Evolutionary conservation across 2,888 invertebrate genomes (phyloP), one percentile per base, ranked within the genome.

Genomic region (Apotomis betuletana): DNA sequence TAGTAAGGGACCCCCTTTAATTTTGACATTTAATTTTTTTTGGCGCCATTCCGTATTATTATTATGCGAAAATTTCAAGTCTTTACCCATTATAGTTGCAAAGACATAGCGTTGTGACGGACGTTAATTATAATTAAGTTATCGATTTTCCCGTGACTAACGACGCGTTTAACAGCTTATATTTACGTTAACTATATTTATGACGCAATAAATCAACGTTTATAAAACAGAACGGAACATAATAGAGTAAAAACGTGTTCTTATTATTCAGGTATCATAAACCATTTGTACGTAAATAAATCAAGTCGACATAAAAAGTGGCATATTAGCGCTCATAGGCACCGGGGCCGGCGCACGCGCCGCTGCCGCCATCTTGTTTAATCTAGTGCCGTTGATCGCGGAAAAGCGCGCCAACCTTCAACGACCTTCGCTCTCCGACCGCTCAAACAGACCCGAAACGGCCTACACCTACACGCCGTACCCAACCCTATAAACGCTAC

Each of bases 371-470:
- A 91, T 91, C 89, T 92, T 92, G 91, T 90, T 89, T 90, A 89
- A 93, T 93, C 92, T 92, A 90, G 89, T 89, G 90, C 90, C 89
- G 90, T 90, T 90, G 92, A 92, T 91, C 92, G 92, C 92, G 92
- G 92, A 92, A 92, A 92, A 92, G 91, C 92, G 89, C 88, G 90
- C 90, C 92, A 92, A 91, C 92, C 92, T 92, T 93, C 92, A 92
- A 92, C 92, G 92, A 93, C 92, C 92, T 93, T 93, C 92, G 92
- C 91, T 92, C 92, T 89, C 88, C 91, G 88, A 90, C 90, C 90
- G 88, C 83, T 81, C 84, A 80, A 81, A 82, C 83, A 81, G 82
- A 79, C 80, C 79, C 79, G 77, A 76, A 87, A 86, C 74, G 78
- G 64, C 71, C 68, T 51, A 78, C 76, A 68, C 68, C 51, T 71